These are phyloP conservation scores for Apis mellifera DNA, from an alignment of 1,140 invertebrate species.

Conservation along the genomic window DNA sequence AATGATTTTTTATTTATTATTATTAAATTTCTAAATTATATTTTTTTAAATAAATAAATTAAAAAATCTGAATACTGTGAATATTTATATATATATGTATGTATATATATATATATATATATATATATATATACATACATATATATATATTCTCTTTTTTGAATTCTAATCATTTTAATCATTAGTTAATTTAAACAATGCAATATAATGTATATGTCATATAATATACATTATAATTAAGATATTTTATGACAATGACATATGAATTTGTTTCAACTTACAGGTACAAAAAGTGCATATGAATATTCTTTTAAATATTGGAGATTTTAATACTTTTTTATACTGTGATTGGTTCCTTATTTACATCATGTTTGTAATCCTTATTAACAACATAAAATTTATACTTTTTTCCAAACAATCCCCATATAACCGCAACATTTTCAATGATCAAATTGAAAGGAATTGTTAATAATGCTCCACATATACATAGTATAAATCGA, in stretches of 20 bases:
- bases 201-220: neutral
- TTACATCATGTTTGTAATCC: conserved; percentile 80
- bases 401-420: conserved; percentile 94
- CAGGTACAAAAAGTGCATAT: conserved; percentile 48
- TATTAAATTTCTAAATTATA: no score
- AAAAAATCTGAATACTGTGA: neutral
- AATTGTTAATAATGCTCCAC: conserved; percentile 93
- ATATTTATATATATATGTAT: neutral
- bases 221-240: neutral
- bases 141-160: neutral
- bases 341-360: conserved; percentile 80
- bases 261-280: conserved; percentile 34
- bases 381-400: conserved; percentile 98
- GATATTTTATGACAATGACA: conserved; percentile 33
- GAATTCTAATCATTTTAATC: neutral
- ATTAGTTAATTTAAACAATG: neutral
- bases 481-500: conserved; percentile 90
- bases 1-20: no score
- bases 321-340: conserved; percentile 66
- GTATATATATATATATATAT: neutral
- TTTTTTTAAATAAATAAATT: neutral
- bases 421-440: conserved; percentile 96
- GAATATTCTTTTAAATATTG: conserved; percentile 43
- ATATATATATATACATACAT: neutral
- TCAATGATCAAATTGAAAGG: conserved; percentile 96